Evolutionary conservation across 2,888 invertebrate genomes (phyloP).

Genomic region (Drosophila meridionalis): DNA sequence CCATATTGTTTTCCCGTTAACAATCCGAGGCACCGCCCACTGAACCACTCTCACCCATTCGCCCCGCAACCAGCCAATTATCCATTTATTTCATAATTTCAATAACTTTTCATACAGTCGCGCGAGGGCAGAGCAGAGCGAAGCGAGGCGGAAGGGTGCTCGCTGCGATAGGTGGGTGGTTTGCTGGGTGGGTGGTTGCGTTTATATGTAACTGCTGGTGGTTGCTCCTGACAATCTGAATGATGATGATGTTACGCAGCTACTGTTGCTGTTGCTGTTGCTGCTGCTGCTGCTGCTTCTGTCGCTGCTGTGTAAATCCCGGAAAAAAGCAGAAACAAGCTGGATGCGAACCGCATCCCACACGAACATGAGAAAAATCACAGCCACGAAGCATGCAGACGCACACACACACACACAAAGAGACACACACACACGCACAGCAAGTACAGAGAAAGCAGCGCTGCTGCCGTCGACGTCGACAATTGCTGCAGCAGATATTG

Average conservation of each 20-base stretch:
- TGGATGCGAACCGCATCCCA: constrained; percentile 49
- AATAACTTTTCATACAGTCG: constrained; percentile 79
- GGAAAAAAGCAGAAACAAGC: constrained; percentile 45
- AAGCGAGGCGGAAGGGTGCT: constrained; percentile 4
- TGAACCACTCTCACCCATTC: constrained; percentile 3
- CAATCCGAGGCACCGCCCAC: constrained; percentile 51
- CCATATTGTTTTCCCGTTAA: constrained; percentile 58
- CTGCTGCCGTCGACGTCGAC: constrained; percentile 47
- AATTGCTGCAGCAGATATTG: constrained; percentile 60
- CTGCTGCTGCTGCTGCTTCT: constrained; percentile 5
- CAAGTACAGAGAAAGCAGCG: constrained; percentile 42
- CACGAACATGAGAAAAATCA: constrained; percentile 71
- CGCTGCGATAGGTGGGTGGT: constrained; percentile 56
- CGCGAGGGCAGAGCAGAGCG: constrained; percentile 33
- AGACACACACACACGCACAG: constrained; percentile 21
- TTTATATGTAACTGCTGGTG: constrained; percentile 79
- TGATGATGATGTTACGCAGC: constrained; percentile 67
- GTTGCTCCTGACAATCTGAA: constrained; percentile 69
- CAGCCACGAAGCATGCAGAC: constrained; percentile 41
- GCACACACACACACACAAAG: constrained; percentile 31
- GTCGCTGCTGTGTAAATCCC: constrained; percentile 39
- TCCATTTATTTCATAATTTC: constrained; percentile 77
- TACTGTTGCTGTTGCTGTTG: constrained; percentile 22
- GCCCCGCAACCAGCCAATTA: constrained; percentile 59
- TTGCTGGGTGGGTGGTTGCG: constrained; percentile 48